phyloP scores from a whole-genome alignment of 2,797 vertebrate species.

The Champsocephalus gunnari region DNA sequence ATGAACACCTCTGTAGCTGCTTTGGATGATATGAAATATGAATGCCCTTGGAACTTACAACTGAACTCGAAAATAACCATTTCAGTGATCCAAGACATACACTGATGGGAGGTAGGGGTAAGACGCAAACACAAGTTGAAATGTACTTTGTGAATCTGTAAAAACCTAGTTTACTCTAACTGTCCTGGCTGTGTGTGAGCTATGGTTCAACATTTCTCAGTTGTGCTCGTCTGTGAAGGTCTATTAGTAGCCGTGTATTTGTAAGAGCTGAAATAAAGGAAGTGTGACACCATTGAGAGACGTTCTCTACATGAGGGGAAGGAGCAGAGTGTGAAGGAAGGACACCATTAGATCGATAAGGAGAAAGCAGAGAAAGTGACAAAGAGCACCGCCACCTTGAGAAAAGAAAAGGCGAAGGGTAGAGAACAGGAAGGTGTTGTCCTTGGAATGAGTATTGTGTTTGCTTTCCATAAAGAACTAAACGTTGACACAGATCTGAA shows the following conservation, averaged over 20 bases:
- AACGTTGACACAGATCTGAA: neutral
- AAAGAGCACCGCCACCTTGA: conserved; percentile 3
- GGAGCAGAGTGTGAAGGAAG: conserved; percentile 12
- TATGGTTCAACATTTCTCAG: conserved; percentile 10
- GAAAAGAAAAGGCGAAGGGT: neutral
- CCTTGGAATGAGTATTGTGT: conserved; percentile 9
- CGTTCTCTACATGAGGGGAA: neutral
- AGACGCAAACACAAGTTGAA: conserved; percentile 7
- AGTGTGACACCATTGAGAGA: conserved; percentile 13
- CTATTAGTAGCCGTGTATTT: neutral
- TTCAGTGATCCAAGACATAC: conserved; percentile 26
- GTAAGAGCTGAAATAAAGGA: neutral
- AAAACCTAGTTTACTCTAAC: neutral
- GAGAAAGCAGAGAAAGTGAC: conserved; percentile 2
- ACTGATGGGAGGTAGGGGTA: conserved; percentile 19
- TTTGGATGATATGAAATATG: conserved; percentile 4
- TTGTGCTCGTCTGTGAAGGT: neutral
- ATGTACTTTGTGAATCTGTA: neutral
- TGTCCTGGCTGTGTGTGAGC: neutral
- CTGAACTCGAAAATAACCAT: conserved; percentile 8
- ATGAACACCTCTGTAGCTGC: neutral
- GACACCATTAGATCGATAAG: conserved; percentile 2
- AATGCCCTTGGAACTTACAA: conserved; percentile 1
- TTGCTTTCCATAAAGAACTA: conserved; percentile 23
- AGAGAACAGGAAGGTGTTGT: neutral